Base-by-base conservation (phyloP, 2,797 vertebrate genomes). In the Eleutherodactylus coqui region DNA sequence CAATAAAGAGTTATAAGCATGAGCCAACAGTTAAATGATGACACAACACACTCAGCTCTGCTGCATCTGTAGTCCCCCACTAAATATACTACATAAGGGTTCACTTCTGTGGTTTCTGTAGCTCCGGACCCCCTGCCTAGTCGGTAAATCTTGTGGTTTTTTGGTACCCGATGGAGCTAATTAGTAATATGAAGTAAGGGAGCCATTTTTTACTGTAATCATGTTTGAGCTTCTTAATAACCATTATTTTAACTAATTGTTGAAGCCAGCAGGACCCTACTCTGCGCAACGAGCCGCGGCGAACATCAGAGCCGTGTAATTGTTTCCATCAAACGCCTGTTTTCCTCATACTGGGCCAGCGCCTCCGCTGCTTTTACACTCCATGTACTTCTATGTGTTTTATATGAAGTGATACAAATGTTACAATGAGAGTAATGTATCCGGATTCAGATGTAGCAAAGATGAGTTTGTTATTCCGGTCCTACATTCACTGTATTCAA, bases 201-300 rank as follows among this genome's bases (percentile, higher is more conserved):
- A 38, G 14, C 17, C 9, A 41, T 41, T 53, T 70, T 70, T 24
- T 70, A 51, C 17, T 72, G 49, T 72, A 70, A 51, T 67, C 19
- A 32, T 67, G 11, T 41, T 29, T 58, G 21, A 41, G 49, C 70
- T 60, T 43, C 29, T 60, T 83, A 75, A 83, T 75, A 58, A 49
- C 72, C 53, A 75, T 60, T 83, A 75, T 75, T 83, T 24, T 45
- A 24, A 75, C 32, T 75, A 75, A 83, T 83, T 75, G 70, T 75
- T 24, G 62, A 55, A 62, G 51, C 53, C 82, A 75, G 72, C 51
- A 62, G 49, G 55, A 47, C 82, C 19, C n/a, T 34, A 11, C 38
- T 13, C 17, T 75, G 41, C 62, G 70, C 36, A 83, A 75, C 51
- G 62, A 83, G 36, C 51, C 16, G 29, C 34, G 10, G 13, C 80